These are phyloP conservation scores for Drosophila lutescens DNA, from an alignment of 2,888 invertebrate species.

Conservation along the genomic window DNA sequence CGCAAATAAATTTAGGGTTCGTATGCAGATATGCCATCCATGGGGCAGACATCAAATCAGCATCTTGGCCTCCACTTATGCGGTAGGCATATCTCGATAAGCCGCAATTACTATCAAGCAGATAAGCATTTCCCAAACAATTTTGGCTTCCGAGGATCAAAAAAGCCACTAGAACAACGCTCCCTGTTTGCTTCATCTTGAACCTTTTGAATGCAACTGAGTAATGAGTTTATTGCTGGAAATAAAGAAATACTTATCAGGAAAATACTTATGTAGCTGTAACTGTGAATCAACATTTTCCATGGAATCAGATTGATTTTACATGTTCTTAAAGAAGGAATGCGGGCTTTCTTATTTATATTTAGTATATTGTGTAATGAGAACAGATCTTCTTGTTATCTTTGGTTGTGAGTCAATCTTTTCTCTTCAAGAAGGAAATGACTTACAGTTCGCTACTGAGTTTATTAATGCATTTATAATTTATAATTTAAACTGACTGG, in stretches of 20 bases:
- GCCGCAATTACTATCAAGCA: constrained; percentile 7
- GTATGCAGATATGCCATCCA: constrained; percentile 11
- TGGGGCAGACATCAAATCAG: background rate
- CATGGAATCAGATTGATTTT: background rate
- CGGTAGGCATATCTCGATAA: background rate
- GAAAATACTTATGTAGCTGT: background rate
- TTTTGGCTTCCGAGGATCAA: background rate
- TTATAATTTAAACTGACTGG: too few species aligned
- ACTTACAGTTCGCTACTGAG: too few species aligned
- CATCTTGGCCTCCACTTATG: background rate
- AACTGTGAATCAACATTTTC: background rate
- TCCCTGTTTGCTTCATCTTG: background rate
- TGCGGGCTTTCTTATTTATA: too few species aligned
- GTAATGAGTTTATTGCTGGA: background rate
- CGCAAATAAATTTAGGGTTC: background rate
- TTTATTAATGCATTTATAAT: too few species aligned
- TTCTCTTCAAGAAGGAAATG: too few species aligned
- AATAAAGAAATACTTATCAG: background rate
- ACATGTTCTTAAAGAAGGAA: background rate
- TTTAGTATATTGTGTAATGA: background rate
- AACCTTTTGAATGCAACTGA: constrained; percentile 1
- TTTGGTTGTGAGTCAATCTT: background rate
- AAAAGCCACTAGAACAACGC: background rate
- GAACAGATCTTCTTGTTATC: background rate
- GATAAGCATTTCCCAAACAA: background rate